A percentile compares a stretch with the other conserved stretches of the same genome.
phyloP scores from a whole-genome alignment of 2,797 vertebrate species.

The Myotis planiceps region DNA sequence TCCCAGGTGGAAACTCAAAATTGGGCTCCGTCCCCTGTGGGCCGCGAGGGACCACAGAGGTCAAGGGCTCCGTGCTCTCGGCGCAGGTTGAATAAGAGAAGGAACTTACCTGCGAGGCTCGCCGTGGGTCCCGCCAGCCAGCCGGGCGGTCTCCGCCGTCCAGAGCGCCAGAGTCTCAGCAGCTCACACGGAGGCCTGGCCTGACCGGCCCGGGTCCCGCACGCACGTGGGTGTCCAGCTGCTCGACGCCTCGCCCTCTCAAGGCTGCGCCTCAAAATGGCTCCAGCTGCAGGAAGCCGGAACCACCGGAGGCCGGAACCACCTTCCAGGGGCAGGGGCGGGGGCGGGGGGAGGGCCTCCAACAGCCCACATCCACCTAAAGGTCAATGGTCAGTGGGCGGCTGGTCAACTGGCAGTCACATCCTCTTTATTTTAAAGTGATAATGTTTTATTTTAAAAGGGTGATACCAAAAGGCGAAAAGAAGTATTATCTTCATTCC shows the following conservation, averaged over 20 bases:
- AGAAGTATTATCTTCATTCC: not conserved
- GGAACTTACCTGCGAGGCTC: not conserved
- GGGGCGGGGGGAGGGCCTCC: no score
- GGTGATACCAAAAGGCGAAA: not conserved
- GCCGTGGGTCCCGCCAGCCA: no score
- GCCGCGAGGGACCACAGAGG: no score
- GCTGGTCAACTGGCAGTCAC: not conserved
- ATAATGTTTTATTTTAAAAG: not conserved
- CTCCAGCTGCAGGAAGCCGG: not conserved
- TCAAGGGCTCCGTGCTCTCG: rapidly evolving
- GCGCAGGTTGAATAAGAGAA: not conserved
- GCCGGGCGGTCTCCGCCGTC: not conserved
- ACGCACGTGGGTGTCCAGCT: not conserved
- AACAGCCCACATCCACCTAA: not conserved
- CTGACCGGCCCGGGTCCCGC: not conserved
- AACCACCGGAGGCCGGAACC: not conserved
- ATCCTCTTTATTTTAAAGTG: not conserved
- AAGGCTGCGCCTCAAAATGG: not conserved
- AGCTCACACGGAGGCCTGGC: not conserved
- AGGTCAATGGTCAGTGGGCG: no score
- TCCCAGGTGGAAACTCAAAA: not conserved
- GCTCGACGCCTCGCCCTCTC: no score
- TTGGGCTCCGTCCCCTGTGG: no score
- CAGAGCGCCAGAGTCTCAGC: not conserved
- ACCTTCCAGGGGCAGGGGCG: not conserved